Evolutionary conservation across 2,797 vertebrate species (phyloP).

Genomic region (Spinus olivaceus): DNA sequence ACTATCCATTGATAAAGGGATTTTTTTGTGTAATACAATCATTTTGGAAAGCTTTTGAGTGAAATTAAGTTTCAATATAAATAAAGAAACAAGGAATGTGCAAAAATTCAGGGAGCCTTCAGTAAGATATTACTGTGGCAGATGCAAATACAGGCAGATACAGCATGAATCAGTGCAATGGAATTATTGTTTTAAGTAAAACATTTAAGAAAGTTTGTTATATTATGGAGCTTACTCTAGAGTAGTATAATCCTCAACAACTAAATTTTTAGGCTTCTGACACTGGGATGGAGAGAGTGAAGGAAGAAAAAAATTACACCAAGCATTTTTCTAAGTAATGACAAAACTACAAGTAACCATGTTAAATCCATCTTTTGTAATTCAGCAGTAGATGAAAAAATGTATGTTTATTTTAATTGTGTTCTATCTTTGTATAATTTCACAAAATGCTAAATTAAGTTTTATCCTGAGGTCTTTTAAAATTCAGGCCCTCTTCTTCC

Average conservation of each 20-base stretch:
- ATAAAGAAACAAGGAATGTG: background rate
- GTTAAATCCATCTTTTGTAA: background rate
- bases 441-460: background rate
- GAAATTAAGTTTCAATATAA: slow-evolving; percentile 49
- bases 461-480: background rate
- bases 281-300: background rate
- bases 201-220: slow-evolving; percentile 39
- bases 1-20: background rate
- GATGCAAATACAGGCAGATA: background rate
- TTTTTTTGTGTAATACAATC: background rate
- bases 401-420: background rate
- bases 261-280: background rate
- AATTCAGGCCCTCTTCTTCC: background rate
- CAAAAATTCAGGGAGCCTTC: slow-evolving; percentile 26
- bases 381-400: slow-evolving; percentile 1
- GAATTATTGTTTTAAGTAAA: slow-evolving; percentile 25
- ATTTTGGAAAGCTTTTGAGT: slow-evolving; percentile 55
- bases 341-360: background rate
- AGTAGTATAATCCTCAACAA: background rate
- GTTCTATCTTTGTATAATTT: background rate
- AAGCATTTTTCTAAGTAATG: background rate
- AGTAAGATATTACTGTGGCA: slow-evolving; percentile 1
- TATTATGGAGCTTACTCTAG: background rate
- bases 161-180: background rate
- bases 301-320: background rate